Base-by-base conservation (phyloP, 2,888 invertebrate genomes). In the Punctoribates punctum region DNA sequence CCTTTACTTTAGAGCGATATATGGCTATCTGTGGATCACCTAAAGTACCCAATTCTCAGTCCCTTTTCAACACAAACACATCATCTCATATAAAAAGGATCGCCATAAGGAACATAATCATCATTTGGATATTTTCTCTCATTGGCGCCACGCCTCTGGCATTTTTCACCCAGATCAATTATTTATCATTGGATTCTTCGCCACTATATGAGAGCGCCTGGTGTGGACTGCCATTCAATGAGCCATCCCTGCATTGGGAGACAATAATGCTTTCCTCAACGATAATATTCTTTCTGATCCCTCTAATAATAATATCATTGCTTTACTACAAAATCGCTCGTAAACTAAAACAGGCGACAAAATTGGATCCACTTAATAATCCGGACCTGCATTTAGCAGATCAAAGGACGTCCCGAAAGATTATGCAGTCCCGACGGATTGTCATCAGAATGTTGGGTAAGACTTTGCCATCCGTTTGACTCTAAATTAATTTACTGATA, bases 11-110 rank as follows among this genome's bases (percentile, higher is more conserved):
- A 27, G 80, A 81, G 73, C 70, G 85, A 8, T 86, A 85, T 80
- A 82, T 85, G 73, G 85, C 85, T 34, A 86, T 86, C 75, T 86
- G 85, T 78, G 84, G 85, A 78, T 85, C 85, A 23, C 46, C 82
- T 17, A 82, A 82, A 75, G 81, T 81, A 34, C 82, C 82, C 73
- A 80, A 82, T 48, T 79, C 81, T 34, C 78, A 81, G 29, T 57
- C 72, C 5, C 11, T 48, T 13, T 46, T 51, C 75, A 73, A 76
- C 51, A 67, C 74, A 57, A 65, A 65, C 29, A 60, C 34, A 73
- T 73, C 48, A 5, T 27, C 48, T n/a, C 76, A 29, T 27, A 57
- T 76, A 1, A 77, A 76, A 20, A n/a, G 67, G 20, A 57, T 60
- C 3, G 83, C 83, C 27, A 80, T 84, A 46, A 82, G 84, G 77